Percentiles rank a stretch among this genome's conserved stretches.
Evolutionary conservation across 2,888 invertebrate species (phyloP).

Genomic region (Salticus scenicus): DNA sequence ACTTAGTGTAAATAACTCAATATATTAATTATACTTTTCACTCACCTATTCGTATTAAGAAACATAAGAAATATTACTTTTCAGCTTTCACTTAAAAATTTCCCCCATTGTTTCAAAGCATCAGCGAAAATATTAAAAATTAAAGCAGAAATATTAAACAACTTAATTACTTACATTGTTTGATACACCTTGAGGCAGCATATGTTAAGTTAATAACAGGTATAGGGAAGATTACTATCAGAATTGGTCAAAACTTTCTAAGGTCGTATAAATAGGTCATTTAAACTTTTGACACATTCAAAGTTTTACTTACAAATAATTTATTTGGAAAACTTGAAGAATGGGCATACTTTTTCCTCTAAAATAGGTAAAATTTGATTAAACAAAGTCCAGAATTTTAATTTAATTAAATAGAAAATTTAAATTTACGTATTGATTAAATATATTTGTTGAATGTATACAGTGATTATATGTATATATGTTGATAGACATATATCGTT

Average conservation of each 20-base stretch:
- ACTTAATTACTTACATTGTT: conserved; percentile 14
- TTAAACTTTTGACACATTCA: neutral
- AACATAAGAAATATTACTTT: neutral
- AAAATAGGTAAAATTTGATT: too few species aligned
- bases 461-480: too few species aligned
- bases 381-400: too few species aligned
- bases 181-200: neutral
- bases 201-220: conserved; percentile 5
- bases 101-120: neutral
- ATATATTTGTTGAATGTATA: too few species aligned
- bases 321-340: neutral
- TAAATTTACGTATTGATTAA: too few species aligned
- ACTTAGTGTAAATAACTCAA: neutral
- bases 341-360: too few species aligned
- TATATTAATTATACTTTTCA: neutral
- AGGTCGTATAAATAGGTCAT: neutral
- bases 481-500: too few species aligned
- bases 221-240: conserved; percentile 6
- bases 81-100: conserved; percentile 3
- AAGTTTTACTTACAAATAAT: neutral
- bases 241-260: conserved; percentile 12
- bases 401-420: too few species aligned
- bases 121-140: neutral
- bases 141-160: neutral
- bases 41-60: neutral